Evolutionary conservation across 2,113 vertebrate species (phyloP).

Genomic region (Pontoporia blainvillei): DNA sequence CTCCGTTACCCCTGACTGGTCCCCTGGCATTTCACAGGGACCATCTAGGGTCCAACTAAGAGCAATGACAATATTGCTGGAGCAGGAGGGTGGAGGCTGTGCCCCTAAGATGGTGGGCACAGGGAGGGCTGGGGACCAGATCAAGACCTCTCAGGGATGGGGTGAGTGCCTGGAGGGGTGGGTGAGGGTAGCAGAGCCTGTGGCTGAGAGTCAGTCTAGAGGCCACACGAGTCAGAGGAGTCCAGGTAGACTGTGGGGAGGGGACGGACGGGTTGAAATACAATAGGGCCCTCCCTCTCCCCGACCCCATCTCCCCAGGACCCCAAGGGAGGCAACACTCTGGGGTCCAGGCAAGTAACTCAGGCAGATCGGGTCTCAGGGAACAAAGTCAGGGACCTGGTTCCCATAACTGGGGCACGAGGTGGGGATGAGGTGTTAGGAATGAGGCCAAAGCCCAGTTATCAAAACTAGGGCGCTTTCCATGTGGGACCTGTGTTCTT

Average conservation of each 20-base stretch:
- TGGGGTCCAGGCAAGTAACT: not conserved
- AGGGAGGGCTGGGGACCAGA: not conserved
- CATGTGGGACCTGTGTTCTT: slow-evolving; percentile 29
- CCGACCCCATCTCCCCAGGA: not conserved
- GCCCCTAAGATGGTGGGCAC: not conserved
- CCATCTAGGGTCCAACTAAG: not conserved
- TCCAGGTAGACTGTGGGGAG: not conserved
- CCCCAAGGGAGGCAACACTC: not conserved
- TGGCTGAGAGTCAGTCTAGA: not conserved
- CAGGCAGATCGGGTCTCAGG: not conserved
- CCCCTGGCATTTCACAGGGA: not conserved
- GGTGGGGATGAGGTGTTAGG: slow-evolving; percentile 33
- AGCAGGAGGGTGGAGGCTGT: not conserved
- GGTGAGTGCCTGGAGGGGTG: not conserved
- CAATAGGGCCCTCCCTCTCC: not conserved
- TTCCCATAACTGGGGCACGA: slow-evolving; percentile 61
- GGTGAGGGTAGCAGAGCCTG: not conserved
- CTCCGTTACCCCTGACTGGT: not conserved
- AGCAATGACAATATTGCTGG: not conserved
- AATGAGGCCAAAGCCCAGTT: slow-evolving; percentile 62
- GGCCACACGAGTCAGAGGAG: not conserved
- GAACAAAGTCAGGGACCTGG: not conserved
- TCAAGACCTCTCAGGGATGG: not conserved
- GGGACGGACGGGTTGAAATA: not conserved
- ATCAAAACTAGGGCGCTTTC: slow-evolving; percentile 61